Base-by-base conservation (phyloP, 2,888 invertebrate genomes). In the Chymomyza caudatula region DNA sequence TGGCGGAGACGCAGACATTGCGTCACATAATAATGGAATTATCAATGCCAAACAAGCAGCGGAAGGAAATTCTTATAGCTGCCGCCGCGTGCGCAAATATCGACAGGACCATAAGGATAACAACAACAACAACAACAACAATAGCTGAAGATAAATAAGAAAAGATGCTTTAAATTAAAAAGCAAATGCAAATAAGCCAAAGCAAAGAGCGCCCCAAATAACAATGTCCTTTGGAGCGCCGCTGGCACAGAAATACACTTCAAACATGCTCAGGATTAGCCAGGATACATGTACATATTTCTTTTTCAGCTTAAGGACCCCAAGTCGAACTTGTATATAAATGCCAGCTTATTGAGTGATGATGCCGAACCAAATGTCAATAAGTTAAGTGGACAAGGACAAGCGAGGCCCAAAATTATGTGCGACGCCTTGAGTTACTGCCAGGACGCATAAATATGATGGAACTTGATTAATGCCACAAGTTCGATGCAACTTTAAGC, bases 401-500 rank as follows among this genome's bases (percentile, higher is more conserved):
- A 20, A 25, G 25, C 25, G 5, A 25, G 25, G 60, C 55, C 64
- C 71, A 29, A 60, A 29, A 49, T 67, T 77, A 67, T 71, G 74
- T 77, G 80, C 47, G 17, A 3, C 65, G 77, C 55, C 22, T 19
- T 20, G 42, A 42, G 51, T 42, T 6, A n/a, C n/a, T n/a, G n/a
- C n/a, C n/a, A n/a, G n/a, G n/a, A n/a, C 13, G 42, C 15, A 87
- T 77, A 87, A 87, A 87, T 87, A 86, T 88, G 85, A 80, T 86
- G 63, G 62, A 60, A 66, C 54, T 75, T 86, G 82, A 83, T 86
- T 86, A 83, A 83, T 83, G 82, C 77, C 63, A 63, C 65, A 86
- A 83, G 73, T 74, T 82, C 29, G 11, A 37, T n/a, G n/a, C 49
- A 49, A 37, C 20, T 43, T 42, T 53, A 56, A 42, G 19, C 20